Evolutionary conservation across 2,888 invertebrate species (phyloP), one percentile per base, ranked within the genome.

Genomic region (Diplazon laetatorius): DNA sequence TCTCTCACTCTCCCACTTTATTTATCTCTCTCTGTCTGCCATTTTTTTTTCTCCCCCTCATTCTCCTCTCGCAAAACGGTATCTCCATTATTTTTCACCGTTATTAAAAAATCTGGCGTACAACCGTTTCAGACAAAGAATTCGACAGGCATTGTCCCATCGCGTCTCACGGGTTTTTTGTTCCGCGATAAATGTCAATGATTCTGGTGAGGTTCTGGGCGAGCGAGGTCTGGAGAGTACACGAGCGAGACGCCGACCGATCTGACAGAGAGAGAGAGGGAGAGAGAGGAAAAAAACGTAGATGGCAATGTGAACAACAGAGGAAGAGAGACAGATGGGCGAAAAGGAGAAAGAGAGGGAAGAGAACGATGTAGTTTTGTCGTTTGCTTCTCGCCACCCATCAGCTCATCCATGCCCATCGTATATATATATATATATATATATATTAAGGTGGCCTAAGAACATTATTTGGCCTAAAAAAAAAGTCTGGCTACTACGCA

Each of bases 11-110:
- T 14, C 44, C 14, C n/a, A 14, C 73, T n/a, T n/a, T n/a, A n/a
- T 9, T 12, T 25, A 48, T 37, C 73, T 57, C 44, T 66, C 63
- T 66, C n/a, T n/a, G n/a, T n/a, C n/a, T n/a, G n/a, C n/a, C n/a
- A n/a, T n/a, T n/a, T n/a, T n/a, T n/a, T n/a, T n/a, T n/a, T n/a
- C n/a, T n/a, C n/a, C n/a, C n/a, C n/a, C n/a, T n/a, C n/a, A n/a
- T n/a, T n/a, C 57, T 72, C 63, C 37, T 52, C 48, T 30, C 52
- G 39, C 55, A 39, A 48, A 55, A 71, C 80, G 84, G 85, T 88
- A 85, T 89, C 88, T 89, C 87, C 88, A 88, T 89, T 89, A 89
- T 89, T 90, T 89, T 89, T 86, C 87, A 85, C 86, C 88, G 88
- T 90, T 90, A 90, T 90, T 90, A 90, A 90, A 90, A 90, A 90